Conservation (phyloP, 2,113 vertebrate species). For the Gymnarchus niloticus region DNA sequence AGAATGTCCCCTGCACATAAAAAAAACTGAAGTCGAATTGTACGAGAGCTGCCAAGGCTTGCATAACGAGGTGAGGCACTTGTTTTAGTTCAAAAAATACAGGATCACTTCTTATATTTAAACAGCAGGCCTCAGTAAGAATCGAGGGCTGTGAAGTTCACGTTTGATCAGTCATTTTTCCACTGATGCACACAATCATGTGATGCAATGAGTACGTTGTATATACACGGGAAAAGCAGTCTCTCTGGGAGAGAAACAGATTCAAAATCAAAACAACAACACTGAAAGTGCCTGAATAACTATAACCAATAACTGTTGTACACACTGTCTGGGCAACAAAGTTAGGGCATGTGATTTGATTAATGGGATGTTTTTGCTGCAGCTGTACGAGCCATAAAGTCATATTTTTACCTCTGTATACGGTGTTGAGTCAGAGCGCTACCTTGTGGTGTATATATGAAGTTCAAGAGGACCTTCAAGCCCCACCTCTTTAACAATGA, state of each 20-base stretch:
- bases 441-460: slow-evolving; percentile 59
- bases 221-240: not conserved
- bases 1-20: not conserved
- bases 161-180: no score
- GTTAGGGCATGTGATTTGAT: not conserved
- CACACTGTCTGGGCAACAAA: not conserved
- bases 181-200: not conserved
- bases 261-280: not conserved
- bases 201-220: not conserved
- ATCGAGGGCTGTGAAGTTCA: not conserved
- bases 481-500: not conserved
- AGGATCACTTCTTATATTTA: not conserved
- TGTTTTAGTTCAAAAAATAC: not conserved
- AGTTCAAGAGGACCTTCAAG: slow-evolving; percentile 50
- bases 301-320: not conserved
- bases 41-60: slow-evolving; percentile 25
- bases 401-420: not conserved
- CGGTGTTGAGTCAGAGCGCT: slow-evolving; percentile 56
- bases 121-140: not conserved
- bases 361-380: not conserved
- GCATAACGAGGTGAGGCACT: slow-evolving; percentile 3
- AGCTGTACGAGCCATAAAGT: not conserved
- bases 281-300: not conserved
- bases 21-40: slow-evolving; percentile 22
- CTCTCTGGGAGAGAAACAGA: not conserved